Conservation (phyloP, 1,140 invertebrate genomes). For the Orius laevigatus region DNA sequence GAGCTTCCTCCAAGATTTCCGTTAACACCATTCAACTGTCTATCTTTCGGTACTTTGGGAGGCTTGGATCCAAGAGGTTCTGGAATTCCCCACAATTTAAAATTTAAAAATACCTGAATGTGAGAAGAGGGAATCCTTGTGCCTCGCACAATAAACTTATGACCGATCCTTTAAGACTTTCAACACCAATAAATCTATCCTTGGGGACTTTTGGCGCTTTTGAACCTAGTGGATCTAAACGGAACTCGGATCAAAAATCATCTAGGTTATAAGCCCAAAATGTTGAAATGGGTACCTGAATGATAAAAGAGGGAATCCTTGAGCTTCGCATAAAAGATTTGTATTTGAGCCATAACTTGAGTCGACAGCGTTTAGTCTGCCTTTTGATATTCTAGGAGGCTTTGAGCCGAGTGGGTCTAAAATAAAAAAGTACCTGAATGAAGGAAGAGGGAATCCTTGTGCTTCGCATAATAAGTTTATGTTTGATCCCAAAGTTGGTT, state of each 20-base stretch:
- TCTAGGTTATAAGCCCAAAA: neutral
- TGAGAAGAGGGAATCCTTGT: constrained; percentile 38
- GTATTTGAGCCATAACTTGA: constrained; percentile 25
- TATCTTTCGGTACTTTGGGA: constrained; percentile 15
- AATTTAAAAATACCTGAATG: constrained; percentile 32
- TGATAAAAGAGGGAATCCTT: constrained; percentile 47
- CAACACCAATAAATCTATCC: constrained; percentile 1
- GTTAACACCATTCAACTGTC: constrained; percentile 11
- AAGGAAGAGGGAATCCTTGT: constrained; percentile 48
- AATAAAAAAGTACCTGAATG: constrained; percentile 13
- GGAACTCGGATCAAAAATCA: neutral
- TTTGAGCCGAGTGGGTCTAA: constrained; percentile 37
- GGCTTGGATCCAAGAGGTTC: constrained; percentile 24
- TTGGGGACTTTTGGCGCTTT: constrained; percentile 54
- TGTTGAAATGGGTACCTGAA: constrained; percentile 35
- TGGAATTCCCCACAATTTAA: constrained; percentile 10
- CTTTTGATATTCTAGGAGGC: constrained; percentile 26
- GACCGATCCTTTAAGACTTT: constrained; percentile 38
- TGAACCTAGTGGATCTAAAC: constrained; percentile 53
- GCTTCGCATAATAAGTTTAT: constrained; percentile 50
- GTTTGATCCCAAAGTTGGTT: constrained; percentile 21
- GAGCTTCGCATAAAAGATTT: constrained; percentile 50
- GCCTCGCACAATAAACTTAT: constrained; percentile 36
- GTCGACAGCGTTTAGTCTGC: constrained; percentile 24
- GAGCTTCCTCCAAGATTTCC: constrained; percentile 16